Evolutionary conservation across 2,797 vertebrate genomes (phyloP).

Genomic region (Sphaeramia orbicularis): DNA sequence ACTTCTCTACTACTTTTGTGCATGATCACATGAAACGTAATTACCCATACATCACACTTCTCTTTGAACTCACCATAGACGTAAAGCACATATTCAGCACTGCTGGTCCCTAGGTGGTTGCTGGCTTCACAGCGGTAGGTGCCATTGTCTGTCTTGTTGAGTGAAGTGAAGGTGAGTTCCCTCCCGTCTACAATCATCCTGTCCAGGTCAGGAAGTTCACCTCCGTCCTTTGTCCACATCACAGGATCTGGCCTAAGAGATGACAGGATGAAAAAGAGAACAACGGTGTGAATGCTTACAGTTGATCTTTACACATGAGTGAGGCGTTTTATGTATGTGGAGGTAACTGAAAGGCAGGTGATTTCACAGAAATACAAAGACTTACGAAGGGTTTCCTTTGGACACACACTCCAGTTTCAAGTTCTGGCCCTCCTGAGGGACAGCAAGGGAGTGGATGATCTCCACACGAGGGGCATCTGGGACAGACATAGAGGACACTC

Average conservation of each 20-base stretch:
- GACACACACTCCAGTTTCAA: conserved; percentile 97
- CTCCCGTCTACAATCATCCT: conserved; percentile 97
- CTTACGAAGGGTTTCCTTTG: conserved; percentile 99
- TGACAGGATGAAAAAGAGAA: conserved; percentile 25
- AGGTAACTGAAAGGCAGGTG: conserved; percentile 1
- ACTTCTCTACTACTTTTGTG: conserved; percentile 1
- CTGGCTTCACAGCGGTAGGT: conserved; percentile 98
- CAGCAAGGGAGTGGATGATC: conserved; percentile 89
- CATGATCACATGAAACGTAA: conserved; percentile 5
- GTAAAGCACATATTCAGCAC: conserved; percentile 94
- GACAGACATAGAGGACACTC: conserved; percentile 9
- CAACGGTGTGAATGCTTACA: background rate
- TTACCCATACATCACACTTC: background rate
- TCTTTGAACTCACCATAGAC: conserved; percentile 93
- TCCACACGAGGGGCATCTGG: conserved; percentile 95
- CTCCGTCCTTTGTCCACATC: conserved; percentile 97
- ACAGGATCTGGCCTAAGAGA: conserved; percentile 93
- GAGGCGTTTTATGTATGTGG: no score
- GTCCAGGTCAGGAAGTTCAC: conserved; percentile 94
- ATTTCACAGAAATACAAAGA: conserved; percentile 52
- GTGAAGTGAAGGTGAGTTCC: conserved; percentile 94
- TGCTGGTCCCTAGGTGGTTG: conserved; percentile 96
- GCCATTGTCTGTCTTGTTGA: conserved; percentile 99
- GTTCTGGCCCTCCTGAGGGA: conserved; percentile 96
- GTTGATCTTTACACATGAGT: no score